These are phyloP conservation scores for Porites australiensis DNA, from an alignment of 64 coral and sea anemone species.

Conservation along the genomic window DNA sequence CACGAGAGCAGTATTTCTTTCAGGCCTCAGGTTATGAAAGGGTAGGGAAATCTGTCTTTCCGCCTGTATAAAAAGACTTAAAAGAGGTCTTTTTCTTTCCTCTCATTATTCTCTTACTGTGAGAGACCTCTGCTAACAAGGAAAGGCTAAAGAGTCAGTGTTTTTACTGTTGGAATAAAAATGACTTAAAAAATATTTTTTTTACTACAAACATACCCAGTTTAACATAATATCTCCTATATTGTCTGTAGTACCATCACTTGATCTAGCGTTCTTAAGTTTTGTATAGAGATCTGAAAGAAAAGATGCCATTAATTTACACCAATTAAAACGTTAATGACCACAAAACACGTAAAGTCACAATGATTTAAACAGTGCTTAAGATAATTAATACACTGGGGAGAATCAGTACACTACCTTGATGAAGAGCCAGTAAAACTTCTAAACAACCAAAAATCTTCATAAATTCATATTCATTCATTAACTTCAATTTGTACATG, in stretches of 20 bases:
- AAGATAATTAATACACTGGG: too few species aligned
- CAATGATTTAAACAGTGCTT: too few species aligned
- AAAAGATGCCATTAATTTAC: not conserved
- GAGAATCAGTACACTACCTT: slow-evolving; percentile 15
- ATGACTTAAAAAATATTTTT: not conserved
- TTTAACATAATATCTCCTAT: slow-evolving; percentile 91
- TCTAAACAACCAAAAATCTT: slow-evolving; percentile 79
- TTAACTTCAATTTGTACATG: slow-evolving; percentile 79
- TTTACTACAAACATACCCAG: slow-evolving; percentile 67
- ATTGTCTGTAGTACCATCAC: slow-evolving; percentile 80
- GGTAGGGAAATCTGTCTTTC: too few species aligned
- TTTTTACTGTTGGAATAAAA: too few species aligned
- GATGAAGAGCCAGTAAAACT: slow-evolving; percentile 60
- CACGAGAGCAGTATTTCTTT: too few species aligned
- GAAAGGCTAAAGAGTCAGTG: too few species aligned
- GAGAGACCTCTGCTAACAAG: too few species aligned
- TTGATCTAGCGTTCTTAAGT: slow-evolving; percentile 68
- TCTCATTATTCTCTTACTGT: too few species aligned
- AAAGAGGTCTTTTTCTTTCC: too few species aligned
- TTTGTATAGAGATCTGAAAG: slow-evolving; percentile 75
- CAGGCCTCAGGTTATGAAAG: too few species aligned
- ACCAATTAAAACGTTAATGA: not conserved
- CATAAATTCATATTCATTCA: slow-evolving; percentile 80
- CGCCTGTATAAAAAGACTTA: too few species aligned
- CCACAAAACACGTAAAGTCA: not conserved